phyloP scores from a whole-genome alignment of 2,888 invertebrate species.

The Phyllotreta striolata region DNA sequence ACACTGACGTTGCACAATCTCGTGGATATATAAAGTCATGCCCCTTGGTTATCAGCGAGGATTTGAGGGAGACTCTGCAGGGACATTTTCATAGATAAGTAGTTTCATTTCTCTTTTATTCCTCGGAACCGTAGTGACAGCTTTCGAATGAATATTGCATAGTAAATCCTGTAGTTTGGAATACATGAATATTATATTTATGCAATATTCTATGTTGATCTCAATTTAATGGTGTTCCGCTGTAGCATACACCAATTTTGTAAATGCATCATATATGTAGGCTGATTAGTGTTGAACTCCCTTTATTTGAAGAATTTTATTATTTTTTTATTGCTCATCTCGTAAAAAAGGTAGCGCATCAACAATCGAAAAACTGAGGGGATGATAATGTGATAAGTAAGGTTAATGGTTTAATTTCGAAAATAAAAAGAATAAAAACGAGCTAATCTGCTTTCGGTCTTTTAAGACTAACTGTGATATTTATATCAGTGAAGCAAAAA shows the following conservation, averaged over 20 bases:
- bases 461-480: slow-evolving; percentile 33
- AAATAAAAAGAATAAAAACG: slow-evolving; percentile 22
- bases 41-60: slow-evolving; percentile 40
- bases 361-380: slow-evolving; percentile 22
- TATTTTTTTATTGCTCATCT: not conserved
- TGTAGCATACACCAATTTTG: too few species aligned
- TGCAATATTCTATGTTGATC: too few species aligned
- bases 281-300: too few species aligned
- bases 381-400: slow-evolving; percentile 26
- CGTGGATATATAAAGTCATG: slow-evolving; percentile 45
- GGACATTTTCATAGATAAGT: slow-evolving; percentile 34
- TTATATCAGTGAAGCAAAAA: slow-evolving; percentile 30
- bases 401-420: slow-evolving; percentile 28
- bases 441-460: slow-evolving; percentile 31
- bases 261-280: too few species aligned
- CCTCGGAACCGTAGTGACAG: slow-evolving; percentile 21
- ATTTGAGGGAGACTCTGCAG: slow-evolving; percentile 34
- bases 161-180: not conserved
- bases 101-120: slow-evolving; percentile 28
- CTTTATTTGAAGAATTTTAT: too few species aligned
- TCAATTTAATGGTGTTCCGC: too few species aligned
- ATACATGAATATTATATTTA: too few species aligned
- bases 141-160: slow-evolving; percentile 12
- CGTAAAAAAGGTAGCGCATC: slow-evolving; percentile 1
- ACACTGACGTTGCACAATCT: slow-evolving; percentile 56